Evolutionary conservation across 2,888 invertebrate genomes (phyloP).

Genomic region (Drosophila pseudotalamancana): DNA sequence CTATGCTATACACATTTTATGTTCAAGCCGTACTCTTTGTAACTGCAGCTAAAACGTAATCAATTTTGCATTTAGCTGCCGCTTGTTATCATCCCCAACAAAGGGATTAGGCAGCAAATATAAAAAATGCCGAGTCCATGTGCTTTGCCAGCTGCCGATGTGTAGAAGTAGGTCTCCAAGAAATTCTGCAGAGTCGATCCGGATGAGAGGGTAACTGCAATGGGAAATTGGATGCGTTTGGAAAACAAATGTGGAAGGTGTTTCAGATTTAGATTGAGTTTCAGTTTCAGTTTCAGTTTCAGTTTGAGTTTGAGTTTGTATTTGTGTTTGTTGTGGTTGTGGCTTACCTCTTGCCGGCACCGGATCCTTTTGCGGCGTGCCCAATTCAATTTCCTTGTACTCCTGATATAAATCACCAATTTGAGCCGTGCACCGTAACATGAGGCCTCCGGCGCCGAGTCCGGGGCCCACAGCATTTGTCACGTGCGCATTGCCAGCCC

Average conservation of each 20-base stretch:
- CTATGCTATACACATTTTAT: conserved; percentile 61
- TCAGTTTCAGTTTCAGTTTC: neutral
- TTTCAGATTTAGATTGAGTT: conserved; percentile 15
- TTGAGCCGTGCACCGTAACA: conserved; percentile 89
- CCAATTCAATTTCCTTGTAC: conserved; percentile 89
- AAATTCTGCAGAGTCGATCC: conserved; percentile 80
- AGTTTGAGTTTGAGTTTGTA: neutral
- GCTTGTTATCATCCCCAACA: conserved; percentile 46
- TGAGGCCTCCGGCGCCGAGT: conserved; percentile 85
- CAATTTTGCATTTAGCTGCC: conserved; percentile 53
- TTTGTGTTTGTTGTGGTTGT: conserved; percentile 25
- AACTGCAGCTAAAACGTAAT: conserved; percentile 41
- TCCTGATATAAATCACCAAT: conserved; percentile 89
- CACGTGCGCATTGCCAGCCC: conserved; percentile 55
- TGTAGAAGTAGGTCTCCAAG: conserved; percentile 80
- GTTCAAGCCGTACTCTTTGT: conserved; percentile 36
- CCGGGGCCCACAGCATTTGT: conserved; percentile 59
- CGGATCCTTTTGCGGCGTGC: conserved; percentile 89
- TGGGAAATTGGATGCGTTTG: conserved; percentile 32
- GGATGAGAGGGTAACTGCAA: conserved; percentile 82
- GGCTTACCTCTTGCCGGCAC: conserved; percentile 91
- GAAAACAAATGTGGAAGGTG: conserved; percentile 31
- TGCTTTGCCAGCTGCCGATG: conserved; percentile 57
- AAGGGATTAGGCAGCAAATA: conserved; percentile 31
- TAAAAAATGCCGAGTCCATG: conserved; percentile 4